Evolutionary conservation across 2,888 invertebrate genomes (phyloP).

Genomic region (Melikaiella ostensackeni): DNA sequence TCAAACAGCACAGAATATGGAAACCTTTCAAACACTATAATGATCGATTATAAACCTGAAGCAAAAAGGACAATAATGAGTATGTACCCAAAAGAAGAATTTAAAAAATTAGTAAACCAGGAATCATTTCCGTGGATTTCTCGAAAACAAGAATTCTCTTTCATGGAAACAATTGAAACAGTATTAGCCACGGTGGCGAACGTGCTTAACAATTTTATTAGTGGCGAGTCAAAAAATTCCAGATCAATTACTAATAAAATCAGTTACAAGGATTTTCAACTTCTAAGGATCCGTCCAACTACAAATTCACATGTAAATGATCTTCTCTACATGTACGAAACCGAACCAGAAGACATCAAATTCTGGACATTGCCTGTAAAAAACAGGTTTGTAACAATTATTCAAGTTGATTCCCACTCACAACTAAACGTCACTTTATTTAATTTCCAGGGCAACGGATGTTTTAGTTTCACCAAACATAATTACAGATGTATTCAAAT

Average conservation of each 20-base stretch:
- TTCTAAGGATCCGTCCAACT: slow-evolving; percentile 78
- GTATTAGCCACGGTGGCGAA: slow-evolving; percentile 64
- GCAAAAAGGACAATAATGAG: slow-evolving; percentile 45
- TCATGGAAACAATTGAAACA: slow-evolving; percentile 65
- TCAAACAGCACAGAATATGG: background rate
- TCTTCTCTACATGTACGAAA: slow-evolving; percentile 76
- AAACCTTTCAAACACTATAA: slow-evolving; percentile 44
- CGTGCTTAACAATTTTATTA: slow-evolving; percentile 66
- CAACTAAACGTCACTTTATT: slow-evolving; percentile 4
- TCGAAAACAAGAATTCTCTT: slow-evolving; percentile 62
- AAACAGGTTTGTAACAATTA: slow-evolving; percentile 66
- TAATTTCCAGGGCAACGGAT: slow-evolving; percentile 79
- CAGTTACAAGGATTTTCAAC: slow-evolving; percentile 80
- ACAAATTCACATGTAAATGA: slow-evolving; percentile 76
- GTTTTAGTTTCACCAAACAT: slow-evolving; percentile 86
- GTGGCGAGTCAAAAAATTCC: slow-evolving; percentile 61
- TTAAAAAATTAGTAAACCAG: slow-evolving; percentile 39
- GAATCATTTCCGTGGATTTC: slow-evolving; percentile 10
- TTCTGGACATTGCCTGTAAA: slow-evolving; percentile 81
- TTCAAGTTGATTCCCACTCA: background rate
- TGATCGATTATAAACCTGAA: background rate
- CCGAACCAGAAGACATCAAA: slow-evolving; percentile 79
- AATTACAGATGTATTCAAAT: slow-evolving; percentile 80
- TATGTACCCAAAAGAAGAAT: slow-evolving; percentile 34
- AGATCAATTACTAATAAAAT: slow-evolving; percentile 56